These are phyloP conservation scores for Pygocentrus nattereri DNA, from an alignment of 2,797 vertebrate species.

Conservation along the genomic window DNA sequence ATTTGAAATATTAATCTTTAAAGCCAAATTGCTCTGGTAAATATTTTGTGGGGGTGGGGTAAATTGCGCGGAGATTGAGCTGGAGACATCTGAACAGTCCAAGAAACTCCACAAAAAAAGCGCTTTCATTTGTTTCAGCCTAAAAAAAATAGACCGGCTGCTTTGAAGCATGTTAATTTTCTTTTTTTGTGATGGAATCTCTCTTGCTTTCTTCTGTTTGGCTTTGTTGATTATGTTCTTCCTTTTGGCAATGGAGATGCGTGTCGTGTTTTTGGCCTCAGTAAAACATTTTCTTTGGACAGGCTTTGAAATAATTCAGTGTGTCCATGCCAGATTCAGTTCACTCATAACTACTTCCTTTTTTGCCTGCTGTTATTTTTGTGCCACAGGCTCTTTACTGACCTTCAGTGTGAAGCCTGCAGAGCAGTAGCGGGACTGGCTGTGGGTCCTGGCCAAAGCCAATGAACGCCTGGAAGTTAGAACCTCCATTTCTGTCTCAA, in stretches of 20 bases:
- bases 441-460: conserved; percentile 34
- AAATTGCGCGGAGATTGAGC: conserved; percentile 14
- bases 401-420: conserved; percentile 24
- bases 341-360: conserved; percentile 72
- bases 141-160: conserved; percentile 21
- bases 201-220: conserved; percentile 33
- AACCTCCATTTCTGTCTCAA: conserved; percentile 29
- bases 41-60: background rate
- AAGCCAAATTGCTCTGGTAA: conserved; percentile 34
- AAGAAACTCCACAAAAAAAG: conserved; percentile 30
- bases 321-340: conserved; percentile 59
- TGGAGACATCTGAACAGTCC: conserved; percentile 30
- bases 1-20: conserved; percentile 43
- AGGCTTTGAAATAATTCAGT: conserved; percentile 68
- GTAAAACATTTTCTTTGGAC: conserved; percentile 71
- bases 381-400: conserved; percentile 58
- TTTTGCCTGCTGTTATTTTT: conserved; percentile 77
- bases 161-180: conserved; percentile 41
- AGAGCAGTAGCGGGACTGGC: conserved; percentile 26
- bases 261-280: conserved; percentile 7
- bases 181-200: conserved; percentile 42
- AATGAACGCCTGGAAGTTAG: conserved; percentile 30
- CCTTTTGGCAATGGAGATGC: conserved; percentile 34
- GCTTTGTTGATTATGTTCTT: conserved; percentile 43
- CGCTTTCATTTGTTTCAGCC: conserved; percentile 26